Conservation (phyloP, 2,797 vertebrate species). For the Labroides dimidiatus region DNA sequence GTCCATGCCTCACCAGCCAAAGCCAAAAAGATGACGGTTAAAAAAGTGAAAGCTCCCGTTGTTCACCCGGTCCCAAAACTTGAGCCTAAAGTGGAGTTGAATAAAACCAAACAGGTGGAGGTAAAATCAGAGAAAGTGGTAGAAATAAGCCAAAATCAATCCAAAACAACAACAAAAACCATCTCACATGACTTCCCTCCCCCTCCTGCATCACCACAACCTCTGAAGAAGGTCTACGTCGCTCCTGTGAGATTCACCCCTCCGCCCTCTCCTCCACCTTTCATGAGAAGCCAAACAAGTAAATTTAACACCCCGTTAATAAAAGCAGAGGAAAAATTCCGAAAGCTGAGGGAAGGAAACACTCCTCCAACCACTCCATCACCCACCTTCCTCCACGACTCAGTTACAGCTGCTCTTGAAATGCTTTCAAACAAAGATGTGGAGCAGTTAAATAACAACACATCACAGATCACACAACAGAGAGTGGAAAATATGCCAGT, state of each 20-base stretch:
- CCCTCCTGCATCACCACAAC: slow-evolving; percentile 75
- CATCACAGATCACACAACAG: slow-evolving; percentile 61
- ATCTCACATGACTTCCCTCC: slow-evolving; percentile 64
- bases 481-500: slow-evolving; percentile 59
- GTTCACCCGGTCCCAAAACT: slow-evolving; percentile 82
- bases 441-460: slow-evolving; percentile 62
- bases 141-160: slow-evolving; percentile 59
- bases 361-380: slow-evolving; percentile 75
- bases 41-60: slow-evolving; percentile 77
- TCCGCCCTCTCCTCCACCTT: slow-evolving; percentile 80
- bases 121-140: slow-evolving; percentile 44
- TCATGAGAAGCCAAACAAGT: slow-evolving; percentile 82
- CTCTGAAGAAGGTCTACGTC: slow-evolving; percentile 74
- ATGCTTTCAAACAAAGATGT: slow-evolving; percentile 69
- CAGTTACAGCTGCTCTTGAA: slow-evolving; percentile 72
- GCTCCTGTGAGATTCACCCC: slow-evolving; percentile 86
- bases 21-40: slow-evolving; percentile 80
- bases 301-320: slow-evolving; percentile 95
- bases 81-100: slow-evolving; percentile 76
- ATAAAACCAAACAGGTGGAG: slow-evolving; percentile 55
- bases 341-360: slow-evolving; percentile 83
- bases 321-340: slow-evolving; percentile 90
- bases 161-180: slow-evolving; percentile 53
- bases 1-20: too few relatives aligned
- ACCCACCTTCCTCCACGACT: slow-evolving; percentile 73